phyloP scores from a whole-genome alignment of 2,113 vertebrate species.

The Danio rerio region GRCz12tu NC_133184.1:26650501-26651000 shows the following conservation, averaged over 20 bases:
- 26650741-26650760: constrained; percentile 36
- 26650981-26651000: constrained; percentile 75
- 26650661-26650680: neutral
- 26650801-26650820: neutral
- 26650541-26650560: no score
- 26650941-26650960: neutral
- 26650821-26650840: constrained; percentile 3
- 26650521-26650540: no score
- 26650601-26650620: neutral
- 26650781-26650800: neutral
- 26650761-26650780: constrained; percentile 5
- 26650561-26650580: neutral
- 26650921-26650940: neutral
- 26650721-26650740: constrained; percentile 1
- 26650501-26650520: no score
- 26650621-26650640: neutral
- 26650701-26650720: neutral
- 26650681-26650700: neutral
- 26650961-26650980: neutral
- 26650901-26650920: neutral
- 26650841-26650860: neutral
- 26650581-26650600: neutral
- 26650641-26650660: no score
- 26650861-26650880: neutral
- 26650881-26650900: neutral